phyloP scores from a whole-genome alignment of 2,797 vertebrate species.

The Microtus californicus region DNA sequence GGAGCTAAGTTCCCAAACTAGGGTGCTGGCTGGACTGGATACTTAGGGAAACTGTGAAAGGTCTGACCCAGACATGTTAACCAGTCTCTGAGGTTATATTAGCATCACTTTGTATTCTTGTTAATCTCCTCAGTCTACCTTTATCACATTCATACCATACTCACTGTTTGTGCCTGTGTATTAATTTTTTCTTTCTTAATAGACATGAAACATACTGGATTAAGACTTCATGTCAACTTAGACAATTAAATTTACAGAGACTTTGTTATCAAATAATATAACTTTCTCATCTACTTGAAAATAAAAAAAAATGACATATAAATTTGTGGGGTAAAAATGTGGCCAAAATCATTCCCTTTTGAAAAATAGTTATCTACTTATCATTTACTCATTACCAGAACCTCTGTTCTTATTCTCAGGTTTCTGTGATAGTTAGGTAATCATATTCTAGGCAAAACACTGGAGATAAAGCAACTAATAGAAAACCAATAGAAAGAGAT shows the following conservation, averaged over 20 bases:
- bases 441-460: not conserved
- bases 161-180: not conserved
- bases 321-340: not conserved
- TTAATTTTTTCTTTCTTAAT: not conserved
- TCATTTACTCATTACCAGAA: not conserved
- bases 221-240: not conserved
- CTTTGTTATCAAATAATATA: not conserved
- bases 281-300: not conserved
- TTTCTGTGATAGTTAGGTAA: not conserved
- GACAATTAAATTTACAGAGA: not conserved
- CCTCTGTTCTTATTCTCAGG: not conserved
- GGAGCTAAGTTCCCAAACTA: no score
- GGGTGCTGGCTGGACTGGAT: not conserved
- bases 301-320: not conserved
- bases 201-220: not conserved
- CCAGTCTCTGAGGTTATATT: not conserved
- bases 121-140: not conserved
- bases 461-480: not conserved
- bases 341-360: not conserved
- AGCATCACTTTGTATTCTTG: not conserved
- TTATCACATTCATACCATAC: not conserved
- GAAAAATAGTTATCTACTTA: not conserved
- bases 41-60: not conserved
- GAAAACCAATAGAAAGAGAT: not conserved
- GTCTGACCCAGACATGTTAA: not conserved